These are phyloP conservation scores for Seriola dumerili DNA, from an alignment of 2,113 vertebrate genomes.

Conservation along the genomic window DNA sequence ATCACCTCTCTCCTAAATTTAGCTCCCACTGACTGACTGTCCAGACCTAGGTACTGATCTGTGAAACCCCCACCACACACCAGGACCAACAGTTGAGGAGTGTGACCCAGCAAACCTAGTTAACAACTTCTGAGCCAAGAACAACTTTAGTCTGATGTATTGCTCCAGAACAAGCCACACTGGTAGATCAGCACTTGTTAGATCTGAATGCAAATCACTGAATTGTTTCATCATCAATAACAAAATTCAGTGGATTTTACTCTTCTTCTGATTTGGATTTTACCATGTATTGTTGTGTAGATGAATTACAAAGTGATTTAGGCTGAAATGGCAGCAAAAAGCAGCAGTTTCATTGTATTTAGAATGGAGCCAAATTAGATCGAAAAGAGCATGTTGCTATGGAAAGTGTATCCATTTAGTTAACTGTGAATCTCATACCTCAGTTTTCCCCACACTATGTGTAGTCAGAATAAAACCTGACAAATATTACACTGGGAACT, in stretches of 20 bases:
- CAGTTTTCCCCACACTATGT: constrained; percentile 1
- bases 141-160: background rate
- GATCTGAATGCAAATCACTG: background rate
- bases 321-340: background rate
- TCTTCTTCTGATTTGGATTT: background rate
- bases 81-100: constrained; percentile 14
- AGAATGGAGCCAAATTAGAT: too few species aligned
- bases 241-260: background rate
- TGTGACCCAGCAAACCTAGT: constrained; percentile 38
- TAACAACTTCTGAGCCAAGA: constrained; percentile 9
- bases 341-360: background rate
- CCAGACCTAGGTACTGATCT: constrained; percentile 73
- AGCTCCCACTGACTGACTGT: constrained; percentile 82
- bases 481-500: background rate
- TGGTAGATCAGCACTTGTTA: background rate
- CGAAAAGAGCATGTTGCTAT: background rate
- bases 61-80: constrained; percentile 57
- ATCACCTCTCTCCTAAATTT: constrained; percentile 86
- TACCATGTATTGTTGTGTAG: background rate
- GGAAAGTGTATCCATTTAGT: background rate
- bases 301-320: background rate
- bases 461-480: background rate
- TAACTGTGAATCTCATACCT: background rate
- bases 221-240: too few species aligned
- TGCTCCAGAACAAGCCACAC: background rate